Base-by-base conservation (phyloP, 2,797 vertebrate genomes). In the Helostoma temminkii region DNA sequence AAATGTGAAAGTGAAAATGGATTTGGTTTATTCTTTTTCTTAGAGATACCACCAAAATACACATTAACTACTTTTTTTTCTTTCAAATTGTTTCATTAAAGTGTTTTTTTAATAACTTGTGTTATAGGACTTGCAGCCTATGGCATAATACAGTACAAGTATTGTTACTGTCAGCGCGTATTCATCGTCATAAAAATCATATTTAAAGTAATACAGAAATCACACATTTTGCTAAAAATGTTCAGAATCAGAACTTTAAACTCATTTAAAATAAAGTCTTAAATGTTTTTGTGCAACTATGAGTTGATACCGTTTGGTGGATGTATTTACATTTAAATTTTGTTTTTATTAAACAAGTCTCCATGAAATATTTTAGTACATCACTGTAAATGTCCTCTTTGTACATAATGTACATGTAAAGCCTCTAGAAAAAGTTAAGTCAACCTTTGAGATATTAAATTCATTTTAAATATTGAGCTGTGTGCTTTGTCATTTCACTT, bases 361-460 rank as follows among this genome's bases (percentile, higher is more conserved):
- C 37, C 61, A 59, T 70, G 5, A 66, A 66, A 71, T 65, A 65
- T 77, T 86, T 88, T 86, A 81, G 74, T 87, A 78, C 66, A 63
- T 81, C 39, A 75, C 66, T 79, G 52, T 81, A 87, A 82, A 83
- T 85, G 52, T 82, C 78, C 19, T 71, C 28, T 60, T 63, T 92
- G 83, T 91, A 89, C 70, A 91, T 88, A 78, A 63, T 89, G 85
- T 91, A 90, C 62, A 88, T 70, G 71, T 82, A 84, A 89, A 89
- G 71, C 66, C 70, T 86, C 52, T 82, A 88, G 78, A 41, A 84
- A 82, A 74, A 84, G 66, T 74, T 74, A 80, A 76, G 66, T 78
- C 66, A 50, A 76, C 70, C 47, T 88, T 92, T 90, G 82, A 82
- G 80, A 86, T 88, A 91, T 90, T 91, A 91, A 90, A 90, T 46